Evolutionary conservation across 1,140 invertebrate species (phyloP).

Genomic region (Euwallacea fornicatus): DNA sequence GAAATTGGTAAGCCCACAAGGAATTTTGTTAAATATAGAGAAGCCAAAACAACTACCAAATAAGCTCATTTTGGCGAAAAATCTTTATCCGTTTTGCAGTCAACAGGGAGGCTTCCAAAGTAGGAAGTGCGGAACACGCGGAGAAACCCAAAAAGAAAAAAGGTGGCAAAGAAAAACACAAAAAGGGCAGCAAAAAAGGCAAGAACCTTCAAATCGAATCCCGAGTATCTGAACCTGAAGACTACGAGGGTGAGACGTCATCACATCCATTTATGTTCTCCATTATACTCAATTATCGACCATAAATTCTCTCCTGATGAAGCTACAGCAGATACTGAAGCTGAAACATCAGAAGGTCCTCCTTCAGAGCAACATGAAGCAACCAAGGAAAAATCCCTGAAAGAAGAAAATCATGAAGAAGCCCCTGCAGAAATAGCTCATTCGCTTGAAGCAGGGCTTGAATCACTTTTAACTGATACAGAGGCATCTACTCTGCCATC

Average conservation of each 20-base stretch:
- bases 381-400: not conserved
- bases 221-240: slow-evolving; percentile 4
- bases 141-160: slow-evolving; percentile 39
- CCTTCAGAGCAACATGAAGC: slow-evolving; percentile 10
- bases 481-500: slow-evolving; percentile 41
- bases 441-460: slow-evolving; percentile 2
- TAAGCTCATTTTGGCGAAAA: no score
- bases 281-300: not conserved
- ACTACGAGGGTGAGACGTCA: not conserved
- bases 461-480: slow-evolving; percentile 40
- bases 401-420: slow-evolving; percentile 7
- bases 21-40: no score
- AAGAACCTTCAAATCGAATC: slow-evolving; percentile 1
- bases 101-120: slow-evolving; percentile 25
- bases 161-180: slow-evolving; percentile 37
- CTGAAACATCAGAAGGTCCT: not conserved
- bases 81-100: slow-evolving; percentile 20
- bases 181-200: slow-evolving; percentile 34
- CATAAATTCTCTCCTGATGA: no score
- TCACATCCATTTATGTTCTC: not conserved
- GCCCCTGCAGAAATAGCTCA: not conserved
- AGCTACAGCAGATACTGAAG: not conserved
- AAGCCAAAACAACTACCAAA: no score
- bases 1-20: slow-evolving; percentile 52
- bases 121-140: slow-evolving; percentile 19